A percentile compares a stretch with the other conserved stretches of the same genome.
Conservation (phyloP, 2,888 invertebrate species). For the Dasysyrphus tricinctus region DNA sequence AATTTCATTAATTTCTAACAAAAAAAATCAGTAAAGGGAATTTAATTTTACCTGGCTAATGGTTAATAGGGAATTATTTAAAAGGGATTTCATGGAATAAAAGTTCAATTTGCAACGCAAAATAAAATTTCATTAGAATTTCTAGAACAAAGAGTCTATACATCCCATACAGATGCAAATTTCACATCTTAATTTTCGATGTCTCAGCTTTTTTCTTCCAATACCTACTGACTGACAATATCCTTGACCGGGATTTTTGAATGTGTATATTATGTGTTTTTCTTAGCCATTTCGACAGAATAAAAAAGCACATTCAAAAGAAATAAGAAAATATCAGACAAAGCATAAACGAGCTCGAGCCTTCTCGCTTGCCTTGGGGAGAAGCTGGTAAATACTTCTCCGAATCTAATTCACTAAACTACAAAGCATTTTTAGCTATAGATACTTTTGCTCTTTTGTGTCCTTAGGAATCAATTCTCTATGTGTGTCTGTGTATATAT, state of each 20-base stretch:
- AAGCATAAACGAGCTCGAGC: background rate
- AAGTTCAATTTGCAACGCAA: background rate
- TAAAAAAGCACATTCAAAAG: constrained; percentile 5
- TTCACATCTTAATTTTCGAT: background rate
- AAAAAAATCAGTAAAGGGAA: background rate
- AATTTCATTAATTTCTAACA: background rate
- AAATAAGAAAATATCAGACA: background rate
- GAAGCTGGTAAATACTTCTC: background rate
- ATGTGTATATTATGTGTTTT: background rate
- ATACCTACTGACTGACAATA: background rate
- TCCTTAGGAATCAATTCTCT: constrained; percentile 26
- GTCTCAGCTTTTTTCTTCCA: constrained; percentile 4
- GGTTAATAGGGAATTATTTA: background rate
- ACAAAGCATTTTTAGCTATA: constrained; percentile 20
- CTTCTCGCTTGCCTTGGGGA: too few relatives aligned
- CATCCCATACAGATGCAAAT: background rate
- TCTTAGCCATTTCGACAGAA: background rate
- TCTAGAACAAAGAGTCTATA: background rate
- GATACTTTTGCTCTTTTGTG: background rate
- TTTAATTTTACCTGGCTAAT: constrained; percentile 4
- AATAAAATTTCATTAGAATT: constrained; percentile 3
- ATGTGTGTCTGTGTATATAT: constrained; percentile 3
- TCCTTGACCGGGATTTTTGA: constrained; percentile 35
- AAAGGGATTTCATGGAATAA: background rate
- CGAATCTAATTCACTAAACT: constrained; percentile 14